phyloP scores from a whole-genome alignment of 2,797 vertebrate genomes.

The Centropyge bicolor region DNA sequence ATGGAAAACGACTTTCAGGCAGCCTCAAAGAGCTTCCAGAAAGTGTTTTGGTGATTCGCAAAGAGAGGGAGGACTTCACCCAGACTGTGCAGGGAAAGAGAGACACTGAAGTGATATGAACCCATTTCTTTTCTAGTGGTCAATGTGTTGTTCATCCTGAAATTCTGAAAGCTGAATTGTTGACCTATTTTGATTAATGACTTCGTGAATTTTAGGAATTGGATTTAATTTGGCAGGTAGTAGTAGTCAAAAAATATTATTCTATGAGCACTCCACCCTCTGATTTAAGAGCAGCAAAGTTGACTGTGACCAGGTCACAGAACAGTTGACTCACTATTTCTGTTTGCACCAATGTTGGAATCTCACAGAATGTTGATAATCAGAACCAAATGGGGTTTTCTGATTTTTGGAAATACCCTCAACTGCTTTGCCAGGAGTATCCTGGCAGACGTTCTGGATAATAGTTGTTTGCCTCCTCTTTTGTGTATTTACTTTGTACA shows the following conservation, averaged over 20 bases:
- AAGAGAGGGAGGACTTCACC: not conserved
- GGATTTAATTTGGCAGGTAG: not conserved
- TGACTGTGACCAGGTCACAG: not conserved
- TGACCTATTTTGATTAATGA: conserved; percentile 1
- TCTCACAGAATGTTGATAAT: not conserved
- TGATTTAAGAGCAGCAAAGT: not conserved
- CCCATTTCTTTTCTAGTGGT: not conserved
- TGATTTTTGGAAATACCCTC: conserved; percentile 33
- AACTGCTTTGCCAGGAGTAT: not conserved
- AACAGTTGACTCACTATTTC: not conserved
- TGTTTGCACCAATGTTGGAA: not conserved
- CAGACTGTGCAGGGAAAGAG: conserved; percentile 4
- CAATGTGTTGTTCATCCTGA: not conserved
- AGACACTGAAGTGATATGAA: conserved; percentile 3
- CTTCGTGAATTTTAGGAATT: not conserved
- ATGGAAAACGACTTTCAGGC: conserved; percentile 31
- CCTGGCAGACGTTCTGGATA: not conserved
- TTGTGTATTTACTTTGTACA: conserved; percentile 15
- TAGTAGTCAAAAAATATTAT: not conserved
- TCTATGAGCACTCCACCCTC: no score
- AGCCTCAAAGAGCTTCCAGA: conserved; percentile 18
- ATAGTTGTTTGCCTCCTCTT: not conserved
- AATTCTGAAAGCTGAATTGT: not conserved
- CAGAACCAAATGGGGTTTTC: not conserved
- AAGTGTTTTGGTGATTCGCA: not conserved